Percentiles rank a stretch among this genome's conserved stretches.
phyloP scores from a whole-genome alignment of 2,888 invertebrate genomes.

The Leptinotarsa rubiginosa region DNA sequence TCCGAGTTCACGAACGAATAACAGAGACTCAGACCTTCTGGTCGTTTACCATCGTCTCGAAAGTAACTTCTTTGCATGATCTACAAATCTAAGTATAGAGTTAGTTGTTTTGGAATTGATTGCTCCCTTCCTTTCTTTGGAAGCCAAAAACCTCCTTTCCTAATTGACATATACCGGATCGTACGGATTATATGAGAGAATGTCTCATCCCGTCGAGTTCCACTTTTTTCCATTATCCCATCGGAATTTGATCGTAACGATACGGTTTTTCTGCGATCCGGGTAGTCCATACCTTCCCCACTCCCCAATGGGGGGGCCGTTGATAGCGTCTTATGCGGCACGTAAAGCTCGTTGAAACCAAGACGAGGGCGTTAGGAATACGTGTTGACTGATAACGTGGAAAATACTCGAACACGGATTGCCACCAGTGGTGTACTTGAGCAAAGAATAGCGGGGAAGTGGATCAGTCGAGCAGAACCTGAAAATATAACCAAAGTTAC shows the following conservation, averaged over 20 bases:
- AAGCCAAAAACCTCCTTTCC: no score
- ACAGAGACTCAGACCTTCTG: no score
- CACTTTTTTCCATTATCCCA: not conserved
- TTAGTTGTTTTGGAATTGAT: no score
- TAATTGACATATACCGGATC: no score
- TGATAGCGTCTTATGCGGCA: not conserved
- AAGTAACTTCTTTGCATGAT: no score
- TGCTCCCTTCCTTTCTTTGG: no score
- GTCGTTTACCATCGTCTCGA: no score
- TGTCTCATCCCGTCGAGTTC: not conserved
- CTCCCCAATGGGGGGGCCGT: not conserved
- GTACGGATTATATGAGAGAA: no score
- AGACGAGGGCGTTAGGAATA: constrained; percentile 13
- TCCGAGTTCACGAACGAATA: no score
- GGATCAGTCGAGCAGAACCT: not conserved
- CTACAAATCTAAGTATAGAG: no score
- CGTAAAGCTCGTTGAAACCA: constrained; percentile 16
- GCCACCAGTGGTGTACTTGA: not conserved
- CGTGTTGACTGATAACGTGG: constrained; percentile 20
- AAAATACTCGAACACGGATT: not conserved
- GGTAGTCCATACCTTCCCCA: not conserved
- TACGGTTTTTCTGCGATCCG: not conserved
- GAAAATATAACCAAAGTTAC: no score
- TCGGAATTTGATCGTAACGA: not conserved
- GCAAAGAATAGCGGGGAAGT: not conserved